Percentiles rank a stretch among this genome's conserved stretches.
phyloP scores from a whole-genome alignment of 1,140 invertebrate species.

The Drosophila biarmipes region DNA sequence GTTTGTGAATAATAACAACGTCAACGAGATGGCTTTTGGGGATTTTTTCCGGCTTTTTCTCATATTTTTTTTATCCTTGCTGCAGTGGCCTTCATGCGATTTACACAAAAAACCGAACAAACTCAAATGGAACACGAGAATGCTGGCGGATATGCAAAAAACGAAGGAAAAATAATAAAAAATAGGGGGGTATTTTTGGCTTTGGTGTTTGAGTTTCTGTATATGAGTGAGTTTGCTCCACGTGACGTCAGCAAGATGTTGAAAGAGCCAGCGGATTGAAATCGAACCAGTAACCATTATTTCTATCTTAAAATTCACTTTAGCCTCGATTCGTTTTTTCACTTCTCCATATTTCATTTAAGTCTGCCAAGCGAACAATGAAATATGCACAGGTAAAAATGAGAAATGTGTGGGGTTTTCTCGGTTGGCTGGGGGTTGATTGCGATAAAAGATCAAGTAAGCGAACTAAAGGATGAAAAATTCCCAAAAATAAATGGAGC shows the following conservation, averaged over 20 bases:
- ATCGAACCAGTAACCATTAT: conserved; percentile 44
- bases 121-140: conserved; percentile 46
- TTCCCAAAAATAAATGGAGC: conserved; percentile 54
- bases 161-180: conserved; percentile 8
- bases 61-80: conserved; percentile 18
- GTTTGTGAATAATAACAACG: conserved; percentile 42
- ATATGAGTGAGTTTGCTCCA: conserved; percentile 50
- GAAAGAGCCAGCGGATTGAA: conserved; percentile 35
- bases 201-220: conserved; percentile 19
- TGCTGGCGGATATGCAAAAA: conserved; percentile 44
- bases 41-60: conserved; percentile 14
- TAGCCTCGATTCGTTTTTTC: conserved; percentile 16
- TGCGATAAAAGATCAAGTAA: conserved; percentile 45
- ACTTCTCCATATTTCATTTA: conserved; percentile 43
- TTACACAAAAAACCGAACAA: conserved; percentile 40
- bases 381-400: conserved; percentile 44
- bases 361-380: conserved; percentile 41
- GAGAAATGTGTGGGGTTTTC: conserved; percentile 24
- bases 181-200: conserved; percentile 19
- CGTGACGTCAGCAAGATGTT: conserved; percentile 58
- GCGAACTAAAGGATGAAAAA: conserved; percentile 42
- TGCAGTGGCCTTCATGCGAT: conserved; percentile 73
- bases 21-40: conserved; percentile 41
- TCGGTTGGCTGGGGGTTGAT: conserved; percentile 2
- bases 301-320: conserved; percentile 50